Percentiles rank a stretch among this genome's conserved stretches.
Evolutionary conservation across 2,113 vertebrate species (phyloP).

Genomic region (Diphyllodes magnificus): DNA sequence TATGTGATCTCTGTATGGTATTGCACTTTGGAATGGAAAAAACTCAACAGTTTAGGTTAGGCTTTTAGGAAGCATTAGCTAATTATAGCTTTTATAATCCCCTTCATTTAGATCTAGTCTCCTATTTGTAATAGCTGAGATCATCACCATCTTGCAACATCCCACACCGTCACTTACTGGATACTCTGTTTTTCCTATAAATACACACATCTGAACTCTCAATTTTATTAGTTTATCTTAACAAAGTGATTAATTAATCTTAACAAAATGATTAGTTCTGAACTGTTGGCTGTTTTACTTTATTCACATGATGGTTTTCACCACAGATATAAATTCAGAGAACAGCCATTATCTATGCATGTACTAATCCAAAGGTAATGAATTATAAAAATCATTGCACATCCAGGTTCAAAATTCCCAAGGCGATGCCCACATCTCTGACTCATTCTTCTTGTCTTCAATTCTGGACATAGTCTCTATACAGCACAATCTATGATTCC

Average conservation of each 20-base stretch:
- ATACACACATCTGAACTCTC: not conserved
- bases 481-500: not conserved
- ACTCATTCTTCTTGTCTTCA: not conserved
- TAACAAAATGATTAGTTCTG: not conserved
- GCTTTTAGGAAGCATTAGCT: conserved; percentile 42
- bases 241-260: not conserved
- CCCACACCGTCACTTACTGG: not conserved
- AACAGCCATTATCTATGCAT: not conserved
- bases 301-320: not conserved
- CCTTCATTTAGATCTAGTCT: not conserved
- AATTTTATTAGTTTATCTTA: not conserved
- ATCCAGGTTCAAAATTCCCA: not conserved
- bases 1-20: not conserved
- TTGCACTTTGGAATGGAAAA: conserved; percentile 34
- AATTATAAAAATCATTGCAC: not conserved
- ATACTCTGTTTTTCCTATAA: not conserved
- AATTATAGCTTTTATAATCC: conserved; percentile 42
- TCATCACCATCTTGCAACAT: not conserved
- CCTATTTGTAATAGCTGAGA: not conserved
- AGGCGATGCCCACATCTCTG: not conserved
- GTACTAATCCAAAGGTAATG: not conserved
- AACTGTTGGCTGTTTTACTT: not conserved
- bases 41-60: conserved; percentile 28
- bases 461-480: not conserved
- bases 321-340: not conserved